Base-by-base conservation (phyloP, 1,140 invertebrate genomes). In the Eriosoma lanigerum region DNA sequence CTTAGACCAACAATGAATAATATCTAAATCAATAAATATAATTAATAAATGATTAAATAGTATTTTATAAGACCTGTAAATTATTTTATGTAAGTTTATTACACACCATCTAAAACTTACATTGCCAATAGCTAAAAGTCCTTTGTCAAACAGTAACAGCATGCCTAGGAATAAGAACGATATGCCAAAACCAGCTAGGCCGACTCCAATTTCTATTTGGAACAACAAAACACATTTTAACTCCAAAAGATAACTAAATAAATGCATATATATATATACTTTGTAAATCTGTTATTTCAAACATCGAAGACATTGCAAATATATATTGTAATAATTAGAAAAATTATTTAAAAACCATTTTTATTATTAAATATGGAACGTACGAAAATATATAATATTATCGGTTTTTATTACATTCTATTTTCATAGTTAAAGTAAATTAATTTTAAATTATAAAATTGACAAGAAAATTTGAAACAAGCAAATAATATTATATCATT, bases 61-160 rank as follows among this genome's bases (percentile, higher is more conserved):
- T 21, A 54, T 21, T 26, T 21, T 12, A 58, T 24, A 58, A 24
- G 1, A 8, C 1, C 4, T 1, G 13, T 13, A 3, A 48, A 48
- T 48, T 48, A 48, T 48, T 13, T 48, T 48, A n/a, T n/a, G n/a
- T n/a, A n/a, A n/a, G n/a, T n/a, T n/a, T n/a, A n/a, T 19, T 38
- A 64, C 4, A 44, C 5, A 70, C 50, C 21, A 38, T 21, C 9
- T 6, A 66, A 32, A 81, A 86, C 91, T 92, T 91, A 97, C 97
- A 91, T 99, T 99, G 86, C 98, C 98, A 85, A 99, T 97, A 15
- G 98, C 98, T 66, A 99, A 88, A 82, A 99, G 89, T 82, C 97
- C 98, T 88, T 96, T 98, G 87, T 99, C 98, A 89, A 99, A 99
- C 21, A 99, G 88, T 62, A 99, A 87, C 54, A 99, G 84, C 70